A percentile compares a stretch with the other conserved stretches of the same genome.
Conservation (phyloP, 2,888 invertebrate species). For the Crocallis elinguaria region DNA sequence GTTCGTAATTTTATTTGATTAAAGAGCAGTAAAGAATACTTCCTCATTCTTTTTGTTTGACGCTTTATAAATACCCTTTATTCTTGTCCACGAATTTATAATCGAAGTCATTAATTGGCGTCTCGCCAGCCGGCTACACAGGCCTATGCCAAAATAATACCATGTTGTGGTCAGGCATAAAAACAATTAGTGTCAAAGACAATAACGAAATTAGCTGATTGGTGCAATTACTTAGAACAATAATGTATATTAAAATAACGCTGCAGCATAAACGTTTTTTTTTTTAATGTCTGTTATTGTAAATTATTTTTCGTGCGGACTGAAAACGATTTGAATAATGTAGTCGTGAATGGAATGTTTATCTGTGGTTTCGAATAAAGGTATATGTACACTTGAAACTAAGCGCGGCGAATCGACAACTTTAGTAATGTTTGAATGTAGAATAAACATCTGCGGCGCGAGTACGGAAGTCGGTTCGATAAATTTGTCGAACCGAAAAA, state of each 20-base stretch:
- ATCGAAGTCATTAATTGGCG: conserved; percentile 13
- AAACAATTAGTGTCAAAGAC: not conserved
- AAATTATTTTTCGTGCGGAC: too few relatives aligned
- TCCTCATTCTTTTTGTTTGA: conserved; percentile 3
- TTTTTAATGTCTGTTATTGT: too few relatives aligned
- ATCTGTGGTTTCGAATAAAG: too few relatives aligned
- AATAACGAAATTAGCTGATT: not conserved
- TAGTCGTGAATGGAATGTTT: too few relatives aligned
- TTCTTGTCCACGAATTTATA: conserved; percentile 8
- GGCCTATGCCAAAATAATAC: conserved; percentile 6
- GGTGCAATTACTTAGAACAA: not conserved
- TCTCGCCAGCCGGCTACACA: conserved; percentile 8
- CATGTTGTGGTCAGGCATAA: conserved; percentile 8
- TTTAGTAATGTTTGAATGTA: too few relatives aligned
- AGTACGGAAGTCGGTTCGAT: too few relatives aligned
- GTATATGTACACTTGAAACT: not conserved
- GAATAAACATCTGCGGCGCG: too few relatives aligned
- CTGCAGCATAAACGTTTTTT: too few relatives aligned
- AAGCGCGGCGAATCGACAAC: not conserved
- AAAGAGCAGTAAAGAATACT: conserved; percentile 1
- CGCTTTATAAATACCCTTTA: conserved; percentile 1
- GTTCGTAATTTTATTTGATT: conserved; percentile 1
- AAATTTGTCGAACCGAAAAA: too few relatives aligned
- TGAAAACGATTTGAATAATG: too few relatives aligned
- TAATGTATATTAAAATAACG: too few relatives aligned